These are phyloP conservation scores for Corythoichthys intestinalis DNA, from an alignment of 2,113 vertebrate species.

Conservation along the genomic window DNA sequence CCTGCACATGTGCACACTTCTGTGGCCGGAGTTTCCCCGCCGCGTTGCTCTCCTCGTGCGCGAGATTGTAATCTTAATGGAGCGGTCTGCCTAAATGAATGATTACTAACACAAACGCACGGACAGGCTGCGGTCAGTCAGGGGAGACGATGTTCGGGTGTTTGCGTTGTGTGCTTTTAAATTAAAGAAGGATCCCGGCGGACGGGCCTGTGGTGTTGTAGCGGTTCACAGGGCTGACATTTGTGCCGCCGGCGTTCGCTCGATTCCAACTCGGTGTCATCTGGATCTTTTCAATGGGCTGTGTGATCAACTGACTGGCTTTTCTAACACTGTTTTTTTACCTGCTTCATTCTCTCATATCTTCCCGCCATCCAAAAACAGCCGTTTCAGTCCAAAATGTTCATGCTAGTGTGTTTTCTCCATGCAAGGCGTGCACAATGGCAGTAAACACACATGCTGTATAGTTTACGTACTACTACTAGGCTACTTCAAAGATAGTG, in stretches of 20 bases:
- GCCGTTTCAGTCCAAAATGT: no score
- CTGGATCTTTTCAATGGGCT: not conserved
- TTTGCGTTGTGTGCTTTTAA: conserved; percentile 6
- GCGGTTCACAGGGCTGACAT: not conserved
- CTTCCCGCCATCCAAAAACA: no score
- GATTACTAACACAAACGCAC: conserved; percentile 71
- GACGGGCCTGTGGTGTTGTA: not conserved
- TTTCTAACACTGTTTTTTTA: not conserved
- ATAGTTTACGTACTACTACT: no score
- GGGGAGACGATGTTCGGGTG: conserved; percentile 23
- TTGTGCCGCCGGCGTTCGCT: not conserved
- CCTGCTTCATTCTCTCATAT: not conserved
- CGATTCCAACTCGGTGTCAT: not conserved
- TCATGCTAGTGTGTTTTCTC: no score
- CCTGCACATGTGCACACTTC: conserved; percentile 22
- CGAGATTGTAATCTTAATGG: conserved; percentile 73
- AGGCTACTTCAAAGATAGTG: no score
- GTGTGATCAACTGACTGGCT: not conserved
- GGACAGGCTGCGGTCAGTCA: conserved; percentile 46
- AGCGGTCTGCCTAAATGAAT: conserved; percentile 72
- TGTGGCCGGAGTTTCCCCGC: conserved; percentile 50
- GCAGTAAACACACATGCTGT: no score
- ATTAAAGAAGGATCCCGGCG: not conserved
- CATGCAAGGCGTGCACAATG: no score
- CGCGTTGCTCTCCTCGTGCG: conserved; percentile 32